Evolutionary conservation across 2,113 vertebrate species (phyloP), one percentile per base, ranked within the genome.

Genomic region (Corythornis vintsioides): DNA sequence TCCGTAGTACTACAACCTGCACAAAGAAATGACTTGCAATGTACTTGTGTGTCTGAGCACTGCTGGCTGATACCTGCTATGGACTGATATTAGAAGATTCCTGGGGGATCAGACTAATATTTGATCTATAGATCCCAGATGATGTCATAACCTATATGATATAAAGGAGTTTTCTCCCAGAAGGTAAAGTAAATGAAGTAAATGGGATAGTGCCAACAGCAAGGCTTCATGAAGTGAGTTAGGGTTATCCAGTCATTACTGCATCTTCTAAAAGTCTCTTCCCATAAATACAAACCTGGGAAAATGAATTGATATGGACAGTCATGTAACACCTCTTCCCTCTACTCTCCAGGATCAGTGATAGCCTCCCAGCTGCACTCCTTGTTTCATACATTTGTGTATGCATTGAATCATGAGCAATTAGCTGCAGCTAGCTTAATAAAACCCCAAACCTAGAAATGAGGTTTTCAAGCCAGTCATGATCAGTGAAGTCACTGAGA

Each of bases 11-110:
- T 52, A 60, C 6, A 80, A 43, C 7, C 10, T 47, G 15, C 33
- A 35, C 26, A 60, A 55, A 90, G 45, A 43, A n/a, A 20, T 4
- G 2, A 11, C 16, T 53, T 33, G 20, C 13, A 80, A n/a, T 28
- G 33, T 18, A 38, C 2, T 13, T 43, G 0, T 0, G 20, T 40
- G 11, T 18, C n/a, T 70, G 29, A 88, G 52, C 7, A 7, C 14
- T 55, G 9, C 2, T 88, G 38, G 24, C 1, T 78, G 42, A 69
- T 20, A 48, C 0, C 8, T 4, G 15, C 6, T 56, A 26, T 0
- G 0, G 31, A 7, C 13, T 43, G 22, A 4, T 57, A 13, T 29
- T 16, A 53, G 22, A 74, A 59, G 35, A 53, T 57, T 42, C 4
- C 0, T 11, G 22, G 47, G 59, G 31, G 3, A 89, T 65, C 40